Evolutionary conservation across 2,113 vertebrate genomes (phyloP).

Genomic region (Cochlearius cochlearius): DNA sequence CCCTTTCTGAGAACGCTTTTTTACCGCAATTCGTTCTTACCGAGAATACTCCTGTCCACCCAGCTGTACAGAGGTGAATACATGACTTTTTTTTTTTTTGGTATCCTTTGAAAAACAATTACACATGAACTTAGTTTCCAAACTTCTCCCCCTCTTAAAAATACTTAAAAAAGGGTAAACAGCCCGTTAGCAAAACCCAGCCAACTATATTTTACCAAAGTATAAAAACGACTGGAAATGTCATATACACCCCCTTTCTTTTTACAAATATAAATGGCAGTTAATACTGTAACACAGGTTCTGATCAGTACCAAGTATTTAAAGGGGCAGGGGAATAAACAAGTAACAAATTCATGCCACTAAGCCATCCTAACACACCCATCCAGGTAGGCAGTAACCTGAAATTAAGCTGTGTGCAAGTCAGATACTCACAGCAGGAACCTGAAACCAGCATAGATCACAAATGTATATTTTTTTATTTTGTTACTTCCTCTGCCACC

Average conservation of each 20-base stretch:
- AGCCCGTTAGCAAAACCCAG: slow-evolving; percentile 54
- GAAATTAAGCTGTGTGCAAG: slow-evolving; percentile 46
- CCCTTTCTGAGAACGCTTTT: neutral
- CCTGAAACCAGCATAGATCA: slow-evolving; percentile 71
- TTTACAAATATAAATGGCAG: slow-evolving; percentile 29
- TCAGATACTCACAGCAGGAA: slow-evolving; percentile 34
- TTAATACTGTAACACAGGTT: slow-evolving; percentile 37
- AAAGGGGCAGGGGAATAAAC: neutral
- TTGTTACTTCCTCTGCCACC: slow-evolving; percentile 69
- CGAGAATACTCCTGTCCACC: neutral
- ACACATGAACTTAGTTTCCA: slow-evolving; percentile 12
- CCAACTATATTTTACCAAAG: slow-evolving; percentile 47
- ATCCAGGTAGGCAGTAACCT: slow-evolving; percentile 45
- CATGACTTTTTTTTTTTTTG: no score
- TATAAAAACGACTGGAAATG: slow-evolving; percentile 55
- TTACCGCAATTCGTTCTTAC: neutral
- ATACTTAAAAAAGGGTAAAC: slow-evolving; percentile 10
- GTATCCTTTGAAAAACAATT: neutral
- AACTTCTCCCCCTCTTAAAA: slow-evolving; percentile 19
- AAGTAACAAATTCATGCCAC: neutral
- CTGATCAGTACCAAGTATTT: slow-evolving; percentile 11
- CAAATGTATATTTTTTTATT: slow-evolving; percentile 68
- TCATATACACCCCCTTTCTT: slow-evolving; percentile 49
- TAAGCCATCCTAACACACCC: slow-evolving; percentile 53
- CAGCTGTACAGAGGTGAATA: neutral